Conservation (phyloP, 1,140 invertebrate species). For the Pseudomyrmex concolor region DNA sequence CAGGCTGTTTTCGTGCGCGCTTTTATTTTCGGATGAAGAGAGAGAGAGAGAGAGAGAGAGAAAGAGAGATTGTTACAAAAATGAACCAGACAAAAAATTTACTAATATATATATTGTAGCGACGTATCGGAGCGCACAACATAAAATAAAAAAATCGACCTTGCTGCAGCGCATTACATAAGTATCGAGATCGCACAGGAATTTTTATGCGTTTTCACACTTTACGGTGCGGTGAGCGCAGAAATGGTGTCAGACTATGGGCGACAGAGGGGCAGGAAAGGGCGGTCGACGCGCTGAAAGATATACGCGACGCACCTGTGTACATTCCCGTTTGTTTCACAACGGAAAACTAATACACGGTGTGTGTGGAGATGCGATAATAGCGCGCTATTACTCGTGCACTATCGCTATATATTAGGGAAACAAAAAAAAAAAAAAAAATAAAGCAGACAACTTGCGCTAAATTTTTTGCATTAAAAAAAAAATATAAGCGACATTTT, state of each 20-base stretch:
- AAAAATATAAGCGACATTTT: too few relatives aligned
- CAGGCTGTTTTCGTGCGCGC: not conserved
- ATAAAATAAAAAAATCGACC: conserved; percentile 41
- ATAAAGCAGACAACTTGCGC: too few relatives aligned
- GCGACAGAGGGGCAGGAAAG: conserved; percentile 50
- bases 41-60: not conserved
- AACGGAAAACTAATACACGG: conserved; percentile 57
- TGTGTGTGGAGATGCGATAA: conserved; percentile 34
- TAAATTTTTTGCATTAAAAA: too few relatives aligned
- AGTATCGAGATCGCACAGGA: conserved; percentile 40
- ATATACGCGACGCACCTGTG: conserved; percentile 66
- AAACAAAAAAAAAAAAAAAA: conserved; percentile 9
- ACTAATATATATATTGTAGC: conserved; percentile 39
- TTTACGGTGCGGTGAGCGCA: conserved; percentile 43
- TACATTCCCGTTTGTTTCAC: conserved; percentile 58
- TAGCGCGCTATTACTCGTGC: conserved; percentile 14
- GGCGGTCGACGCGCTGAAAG: conserved; percentile 54
- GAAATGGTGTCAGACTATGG: conserved; percentile 55
- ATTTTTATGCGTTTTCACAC: conserved; percentile 64
- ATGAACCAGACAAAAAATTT: not conserved
- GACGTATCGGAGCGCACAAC: conserved; percentile 23
- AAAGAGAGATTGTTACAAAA: not conserved
- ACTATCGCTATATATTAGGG: conserved; percentile 10
- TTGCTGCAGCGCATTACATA: conserved; percentile 45
- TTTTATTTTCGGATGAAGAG: not conserved